phyloP scores from a whole-genome alignment of 92 coral and sea anemone species.

The Paramuricea clavata region DNA sequence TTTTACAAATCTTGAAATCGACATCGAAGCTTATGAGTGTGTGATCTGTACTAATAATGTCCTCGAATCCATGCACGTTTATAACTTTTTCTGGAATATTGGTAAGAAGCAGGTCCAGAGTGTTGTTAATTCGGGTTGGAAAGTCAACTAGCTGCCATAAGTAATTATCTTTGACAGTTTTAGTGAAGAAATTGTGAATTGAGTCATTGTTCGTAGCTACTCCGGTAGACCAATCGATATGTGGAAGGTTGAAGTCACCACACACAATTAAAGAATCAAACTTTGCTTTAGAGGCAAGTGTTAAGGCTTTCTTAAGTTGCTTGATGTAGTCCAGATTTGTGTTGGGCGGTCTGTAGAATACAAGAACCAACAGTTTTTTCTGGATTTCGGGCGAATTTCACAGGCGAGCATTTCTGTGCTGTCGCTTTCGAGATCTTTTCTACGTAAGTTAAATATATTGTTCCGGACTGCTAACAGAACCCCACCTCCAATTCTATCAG shows the following conservation, averaged over 20 bases:
- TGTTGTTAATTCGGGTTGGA: too few species aligned
- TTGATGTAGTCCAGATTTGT: constrained; percentile 26
- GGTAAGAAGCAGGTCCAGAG: too few species aligned
- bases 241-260: constrained; percentile 62
- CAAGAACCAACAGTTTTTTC: constrained; percentile 23
- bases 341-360: constrained; percentile 50
- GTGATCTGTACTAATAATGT: too few species aligned
- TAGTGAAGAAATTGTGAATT: too few species aligned
- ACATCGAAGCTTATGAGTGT: too few species aligned
- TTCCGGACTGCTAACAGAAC: not conserved
- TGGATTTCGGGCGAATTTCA: constrained; percentile 33
- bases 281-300: constrained; percentile 22
- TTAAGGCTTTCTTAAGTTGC: constrained; percentile 36
- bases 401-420: constrained; percentile 10
- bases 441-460: not conserved
- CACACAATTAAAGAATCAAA: constrained; percentile 58
- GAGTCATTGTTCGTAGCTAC: constrained; percentile 42
- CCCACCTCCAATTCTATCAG: constrained; percentile 10
- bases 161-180: too few species aligned
- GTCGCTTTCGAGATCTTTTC: constrained; percentile 35
- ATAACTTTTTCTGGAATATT: too few species aligned
- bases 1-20: too few species aligned
- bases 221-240: constrained; percentile 61
- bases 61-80: too few species aligned
- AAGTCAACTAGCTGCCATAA: too few species aligned